phyloP scores from a whole-genome alignment of 2,113 vertebrate genomes.

The Sturnira hondurensis region DNA sequence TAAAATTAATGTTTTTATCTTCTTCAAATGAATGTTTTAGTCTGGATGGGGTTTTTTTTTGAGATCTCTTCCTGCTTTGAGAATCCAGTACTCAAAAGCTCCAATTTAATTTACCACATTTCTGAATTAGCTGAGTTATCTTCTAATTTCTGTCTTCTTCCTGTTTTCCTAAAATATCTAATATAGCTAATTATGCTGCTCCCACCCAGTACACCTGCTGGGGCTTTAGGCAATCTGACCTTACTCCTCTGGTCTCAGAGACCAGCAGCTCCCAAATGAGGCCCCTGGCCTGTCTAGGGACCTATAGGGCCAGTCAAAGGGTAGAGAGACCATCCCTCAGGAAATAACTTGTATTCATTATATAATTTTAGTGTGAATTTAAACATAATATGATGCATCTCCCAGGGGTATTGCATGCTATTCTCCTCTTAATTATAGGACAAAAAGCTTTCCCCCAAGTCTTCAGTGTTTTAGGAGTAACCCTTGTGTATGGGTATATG shows the following conservation, averaged over 20 bases:
- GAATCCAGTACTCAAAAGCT: neutral
- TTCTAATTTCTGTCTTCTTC: neutral
- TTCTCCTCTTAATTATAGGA: neutral
- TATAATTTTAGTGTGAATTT: conserved; percentile 4
- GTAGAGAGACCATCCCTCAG: neutral
- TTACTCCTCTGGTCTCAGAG: neutral
- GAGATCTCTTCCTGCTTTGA: neutral
- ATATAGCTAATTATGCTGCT: neutral
- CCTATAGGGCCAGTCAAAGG: neutral
- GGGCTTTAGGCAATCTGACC: neutral
- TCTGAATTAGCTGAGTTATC: neutral
- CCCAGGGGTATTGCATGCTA: neutral
- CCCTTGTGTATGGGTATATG: neutral
- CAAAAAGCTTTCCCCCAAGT: neutral
- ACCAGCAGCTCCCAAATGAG: neutral
- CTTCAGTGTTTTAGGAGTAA: neutral
- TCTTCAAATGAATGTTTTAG: neutral
- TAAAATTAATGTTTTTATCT: neutral
- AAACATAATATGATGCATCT: neutral
- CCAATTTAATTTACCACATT: neutral
- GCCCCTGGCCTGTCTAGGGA: neutral
- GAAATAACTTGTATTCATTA: neutral
- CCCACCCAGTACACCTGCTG: fast-evolving
- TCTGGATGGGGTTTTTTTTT: neutral
- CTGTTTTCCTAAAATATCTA: neutral